A percentile compares a stretch with the other conserved stretches of the same genome.
Conservation (phyloP, 2,113 vertebrate genomes). For the Myrmophylax atrothorax region DNA sequence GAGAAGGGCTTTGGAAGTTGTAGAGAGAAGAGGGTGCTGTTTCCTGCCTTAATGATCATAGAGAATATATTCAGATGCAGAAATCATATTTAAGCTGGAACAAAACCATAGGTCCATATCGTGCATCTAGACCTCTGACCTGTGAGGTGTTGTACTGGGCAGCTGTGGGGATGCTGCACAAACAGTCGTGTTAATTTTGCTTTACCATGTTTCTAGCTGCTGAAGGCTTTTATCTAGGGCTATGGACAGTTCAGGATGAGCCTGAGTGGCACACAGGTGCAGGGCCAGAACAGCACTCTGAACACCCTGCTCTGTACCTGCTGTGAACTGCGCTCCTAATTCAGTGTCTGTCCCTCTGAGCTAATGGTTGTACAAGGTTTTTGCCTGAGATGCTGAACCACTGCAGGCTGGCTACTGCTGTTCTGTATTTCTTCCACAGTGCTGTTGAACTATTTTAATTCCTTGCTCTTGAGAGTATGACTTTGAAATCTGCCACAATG, state of each 20-base stretch:
- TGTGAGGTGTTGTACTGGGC: not conserved
- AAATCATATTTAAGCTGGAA: not conserved
- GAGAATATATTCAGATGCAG: not conserved
- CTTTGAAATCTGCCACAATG: not conserved
- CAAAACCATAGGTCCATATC: not conserved
- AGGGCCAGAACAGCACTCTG: fast-evolving
- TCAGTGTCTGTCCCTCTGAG: not conserved
- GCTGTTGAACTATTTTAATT: not conserved
- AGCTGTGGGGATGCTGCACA: not conserved
- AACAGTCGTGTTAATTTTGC: not conserved
- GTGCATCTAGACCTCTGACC: not conserved
- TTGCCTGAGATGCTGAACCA: not conserved
- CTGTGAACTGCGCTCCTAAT: not conserved
- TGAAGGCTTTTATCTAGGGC: not conserved
- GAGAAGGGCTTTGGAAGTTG: not conserved
- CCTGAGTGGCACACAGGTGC: not conserved
- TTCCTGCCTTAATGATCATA: not conserved
- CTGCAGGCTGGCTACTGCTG: not conserved
- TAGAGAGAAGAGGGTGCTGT: not conserved
- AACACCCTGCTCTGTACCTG: not conserved
- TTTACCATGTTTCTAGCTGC: not conserved
- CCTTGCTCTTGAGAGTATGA: not conserved
- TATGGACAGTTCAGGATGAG: not conserved
- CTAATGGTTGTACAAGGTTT: too few species aligned
- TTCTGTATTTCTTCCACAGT: not conserved